Conservation (phyloP, 1,140 invertebrate genomes). For the Diploscapter pachys region DNA sequence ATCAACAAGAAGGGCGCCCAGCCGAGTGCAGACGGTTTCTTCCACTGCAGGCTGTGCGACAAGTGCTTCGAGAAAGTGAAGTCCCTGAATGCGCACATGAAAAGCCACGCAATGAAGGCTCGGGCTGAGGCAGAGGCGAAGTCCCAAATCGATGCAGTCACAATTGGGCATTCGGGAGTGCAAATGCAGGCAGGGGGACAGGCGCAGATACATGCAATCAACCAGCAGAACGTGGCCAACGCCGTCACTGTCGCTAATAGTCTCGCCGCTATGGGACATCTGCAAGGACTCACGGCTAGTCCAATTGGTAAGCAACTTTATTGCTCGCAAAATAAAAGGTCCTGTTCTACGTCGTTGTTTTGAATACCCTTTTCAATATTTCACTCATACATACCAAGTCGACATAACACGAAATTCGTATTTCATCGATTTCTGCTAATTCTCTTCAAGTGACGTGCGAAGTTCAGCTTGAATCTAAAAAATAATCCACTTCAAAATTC, state of each 20-base stretch:
- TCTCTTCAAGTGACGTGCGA: no score
- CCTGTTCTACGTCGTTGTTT: no score
- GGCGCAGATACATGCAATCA: conserved; percentile 6
- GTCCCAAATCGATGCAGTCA: conserved; percentile 33
- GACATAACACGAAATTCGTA: no score
- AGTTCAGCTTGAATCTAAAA: no score
- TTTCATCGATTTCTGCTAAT: no score
- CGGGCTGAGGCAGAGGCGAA: conserved; percentile 55
- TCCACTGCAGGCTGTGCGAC: conserved; percentile 57
- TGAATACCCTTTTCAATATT: no score
- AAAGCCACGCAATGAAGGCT: conserved; percentile 58
- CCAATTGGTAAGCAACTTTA: background rate
- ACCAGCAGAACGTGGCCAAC: conserved; percentile 11
- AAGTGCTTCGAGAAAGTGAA: conserved; percentile 58
- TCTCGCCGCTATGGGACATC: conserved; percentile 1
- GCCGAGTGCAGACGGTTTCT: conserved; percentile 57
- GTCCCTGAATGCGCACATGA: conserved; percentile 58
- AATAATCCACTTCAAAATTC: no score
- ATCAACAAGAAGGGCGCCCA: conserved; percentile 55
- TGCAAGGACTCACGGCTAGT: background rate
- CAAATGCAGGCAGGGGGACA: conserved; percentile 2
- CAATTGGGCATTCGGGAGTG: background rate
- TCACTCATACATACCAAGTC: no score
- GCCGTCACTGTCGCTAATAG: conserved; percentile 7
- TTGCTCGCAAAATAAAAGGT: background rate